Conservation (phyloP, 1,140 invertebrate species). For the Paraescarpia echinospica region DNA sequence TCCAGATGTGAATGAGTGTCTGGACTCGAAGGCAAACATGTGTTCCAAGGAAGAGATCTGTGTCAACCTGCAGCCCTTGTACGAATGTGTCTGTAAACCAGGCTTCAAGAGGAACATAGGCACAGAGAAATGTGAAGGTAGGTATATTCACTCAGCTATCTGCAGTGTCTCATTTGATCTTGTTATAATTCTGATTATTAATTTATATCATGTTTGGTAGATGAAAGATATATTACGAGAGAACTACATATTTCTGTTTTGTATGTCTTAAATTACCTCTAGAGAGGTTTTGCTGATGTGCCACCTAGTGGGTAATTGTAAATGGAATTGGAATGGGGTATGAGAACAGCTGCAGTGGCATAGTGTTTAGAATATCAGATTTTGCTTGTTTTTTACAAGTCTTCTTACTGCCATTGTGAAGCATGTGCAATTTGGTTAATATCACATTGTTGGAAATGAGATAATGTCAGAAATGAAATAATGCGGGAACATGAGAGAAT, state of each 20-base stretch:
- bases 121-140: not conserved
- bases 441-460: too few relatives aligned
- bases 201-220: not conserved
- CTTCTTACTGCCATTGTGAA: too few relatives aligned
- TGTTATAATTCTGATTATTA: not conserved
- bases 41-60: not conserved
- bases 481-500: too few relatives aligned
- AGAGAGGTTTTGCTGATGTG: not conserved
- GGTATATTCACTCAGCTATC: not conserved
- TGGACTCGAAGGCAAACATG: not conserved
- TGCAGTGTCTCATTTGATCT: not conserved
- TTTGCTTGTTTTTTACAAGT: not conserved
- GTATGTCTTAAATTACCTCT: not conserved
- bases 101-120: not conserved
- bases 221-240: not conserved
- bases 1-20: slow-evolving; percentile 17
- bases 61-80: not conserved
- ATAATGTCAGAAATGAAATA: too few relatives aligned
- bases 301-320: not conserved
- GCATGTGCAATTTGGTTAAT: too few relatives aligned
- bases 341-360: not conserved
- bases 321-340: not conserved
- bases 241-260: not conserved
- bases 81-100: slow-evolving; percentile 7
- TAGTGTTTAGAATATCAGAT: not conserved